Evolutionary conservation across 2,888 invertebrate genomes (phyloP).

Genomic region (Diachrysia chrysitis): DNA sequence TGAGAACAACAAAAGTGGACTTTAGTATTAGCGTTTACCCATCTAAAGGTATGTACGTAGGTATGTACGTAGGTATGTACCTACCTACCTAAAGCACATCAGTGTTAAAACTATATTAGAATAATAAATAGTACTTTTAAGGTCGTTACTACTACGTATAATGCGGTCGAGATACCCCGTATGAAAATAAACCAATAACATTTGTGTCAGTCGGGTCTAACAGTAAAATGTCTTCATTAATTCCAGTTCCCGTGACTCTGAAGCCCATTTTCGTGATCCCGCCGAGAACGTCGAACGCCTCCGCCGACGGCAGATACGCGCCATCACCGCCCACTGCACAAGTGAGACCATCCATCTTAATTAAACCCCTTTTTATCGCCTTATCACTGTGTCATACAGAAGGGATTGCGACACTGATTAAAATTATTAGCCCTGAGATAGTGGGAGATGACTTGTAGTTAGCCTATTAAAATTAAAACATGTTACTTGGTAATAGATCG

Average conservation of each 20-base stretch:
- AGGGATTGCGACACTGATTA: constrained; percentile 43
- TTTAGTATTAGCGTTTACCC: too few species aligned
- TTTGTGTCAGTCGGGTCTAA: constrained; percentile 25
- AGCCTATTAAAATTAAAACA: neutral
- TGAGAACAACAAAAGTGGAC: too few species aligned
- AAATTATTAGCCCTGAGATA: constrained; percentile 46
- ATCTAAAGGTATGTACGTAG: too few species aligned
- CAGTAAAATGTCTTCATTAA: constrained; percentile 35
- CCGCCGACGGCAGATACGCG: constrained; percentile 74
- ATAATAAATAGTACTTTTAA: too few species aligned
- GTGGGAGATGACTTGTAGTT: constrained; percentile 19
- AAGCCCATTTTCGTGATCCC: constrained; percentile 90
- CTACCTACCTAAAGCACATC: too few species aligned
- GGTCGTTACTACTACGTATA: too few species aligned
- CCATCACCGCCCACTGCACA: constrained; percentile 77
- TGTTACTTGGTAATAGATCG: too few species aligned
- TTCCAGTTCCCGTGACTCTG: constrained; percentile 88
- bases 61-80: too few species aligned
- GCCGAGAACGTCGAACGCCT: constrained; percentile 76
- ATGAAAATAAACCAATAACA: constrained; percentile 5
- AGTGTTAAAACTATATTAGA: too few species aligned
- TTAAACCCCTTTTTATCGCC: constrained; percentile 68
- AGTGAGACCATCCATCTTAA: constrained; percentile 76
- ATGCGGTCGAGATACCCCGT: too few species aligned
- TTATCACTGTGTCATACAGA: constrained; percentile 60